Percentiles rank a stretch among this genome's conserved stretches.
phyloP scores from a whole-genome alignment of 1,140 invertebrate genomes.

The Cydia splendana region DNA sequence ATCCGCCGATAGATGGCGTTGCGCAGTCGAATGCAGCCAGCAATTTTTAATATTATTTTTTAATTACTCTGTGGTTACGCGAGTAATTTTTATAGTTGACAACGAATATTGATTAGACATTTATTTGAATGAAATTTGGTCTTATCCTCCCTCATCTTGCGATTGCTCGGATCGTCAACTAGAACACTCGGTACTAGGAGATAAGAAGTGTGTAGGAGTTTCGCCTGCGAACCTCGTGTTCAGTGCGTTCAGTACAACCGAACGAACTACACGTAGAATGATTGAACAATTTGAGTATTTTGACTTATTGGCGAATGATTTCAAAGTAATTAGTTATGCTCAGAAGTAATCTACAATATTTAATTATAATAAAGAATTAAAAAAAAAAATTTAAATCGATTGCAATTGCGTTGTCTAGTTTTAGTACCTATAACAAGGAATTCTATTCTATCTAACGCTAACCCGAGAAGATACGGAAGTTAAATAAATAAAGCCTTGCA shows the following conservation, averaged over 20 bases:
- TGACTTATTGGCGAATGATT: constrained; percentile 33
- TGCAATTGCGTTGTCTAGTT: background rate
- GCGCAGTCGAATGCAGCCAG: constrained; percentile 14
- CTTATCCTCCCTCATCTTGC: constrained; percentile 46
- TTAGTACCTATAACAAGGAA: background rate
- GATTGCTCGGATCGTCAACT: constrained; percentile 72
- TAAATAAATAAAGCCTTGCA: constrained; percentile 61
- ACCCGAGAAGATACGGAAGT: constrained; percentile 64
- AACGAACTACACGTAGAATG: background rate
- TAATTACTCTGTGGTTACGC: constrained; percentile 36
- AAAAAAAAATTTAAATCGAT: too few species aligned
- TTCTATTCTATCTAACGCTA: constrained; percentile 36
- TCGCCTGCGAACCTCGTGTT: background rate
- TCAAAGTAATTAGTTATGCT: background rate
- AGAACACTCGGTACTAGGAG: constrained; percentile 72
- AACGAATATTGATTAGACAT: constrained; percentile 23
- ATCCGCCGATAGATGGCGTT: constrained; percentile 70
- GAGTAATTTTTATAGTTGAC: constrained; percentile 33
- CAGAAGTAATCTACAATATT: too few species aligned
- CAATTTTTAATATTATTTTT: constrained; percentile 35
- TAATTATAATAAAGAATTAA: too few species aligned
- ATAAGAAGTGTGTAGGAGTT: constrained; percentile 52
- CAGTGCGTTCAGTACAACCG: background rate
- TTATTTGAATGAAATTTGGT: constrained; percentile 34
- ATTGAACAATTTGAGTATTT: constrained; percentile 3